phyloP scores from a whole-genome alignment of 2,797 vertebrate genomes.

The Megaceryle alcyon region DNA sequence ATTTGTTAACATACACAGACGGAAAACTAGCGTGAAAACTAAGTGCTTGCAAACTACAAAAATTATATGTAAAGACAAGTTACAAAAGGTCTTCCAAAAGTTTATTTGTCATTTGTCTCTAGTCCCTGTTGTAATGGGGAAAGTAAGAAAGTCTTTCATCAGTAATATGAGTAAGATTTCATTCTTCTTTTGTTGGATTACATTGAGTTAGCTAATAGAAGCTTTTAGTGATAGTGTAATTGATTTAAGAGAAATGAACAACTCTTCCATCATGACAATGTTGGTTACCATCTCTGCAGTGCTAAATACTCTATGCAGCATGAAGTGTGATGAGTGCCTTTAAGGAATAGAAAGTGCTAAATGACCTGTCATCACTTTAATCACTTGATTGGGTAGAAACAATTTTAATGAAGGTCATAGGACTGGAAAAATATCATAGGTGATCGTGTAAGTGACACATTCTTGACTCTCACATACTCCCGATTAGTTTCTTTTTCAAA shows the following conservation, averaged over 20 bases:
- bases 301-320: background rate
- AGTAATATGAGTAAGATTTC: background rate
- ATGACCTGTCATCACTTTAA: slow-evolving; percentile 60
- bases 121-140: background rate
- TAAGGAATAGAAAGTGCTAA: slow-evolving; percentile 36
- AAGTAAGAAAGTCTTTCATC: background rate
- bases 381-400: slow-evolving; percentile 34
- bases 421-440: slow-evolving; percentile 18
- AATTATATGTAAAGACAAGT: background rate
- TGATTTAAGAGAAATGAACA: slow-evolving; percentile 1
- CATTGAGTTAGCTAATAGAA: background rate
- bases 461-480: background rate
- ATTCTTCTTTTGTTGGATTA: background rate
- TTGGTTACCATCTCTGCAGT: background rate
- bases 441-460: background rate
- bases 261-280: background rate
- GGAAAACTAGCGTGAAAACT: background rate
- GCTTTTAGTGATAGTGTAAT: background rate
- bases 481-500: background rate
- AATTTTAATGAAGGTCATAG: slow-evolving; percentile 60
- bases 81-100: background rate
- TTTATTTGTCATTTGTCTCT: background rate
- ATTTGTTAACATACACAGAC: background rate
- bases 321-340: slow-evolving; percentile 30
- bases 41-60: background rate